phyloP scores from a whole-genome alignment of 2,797 vertebrate species.

The Stomatorhinus walkeri region DNA sequence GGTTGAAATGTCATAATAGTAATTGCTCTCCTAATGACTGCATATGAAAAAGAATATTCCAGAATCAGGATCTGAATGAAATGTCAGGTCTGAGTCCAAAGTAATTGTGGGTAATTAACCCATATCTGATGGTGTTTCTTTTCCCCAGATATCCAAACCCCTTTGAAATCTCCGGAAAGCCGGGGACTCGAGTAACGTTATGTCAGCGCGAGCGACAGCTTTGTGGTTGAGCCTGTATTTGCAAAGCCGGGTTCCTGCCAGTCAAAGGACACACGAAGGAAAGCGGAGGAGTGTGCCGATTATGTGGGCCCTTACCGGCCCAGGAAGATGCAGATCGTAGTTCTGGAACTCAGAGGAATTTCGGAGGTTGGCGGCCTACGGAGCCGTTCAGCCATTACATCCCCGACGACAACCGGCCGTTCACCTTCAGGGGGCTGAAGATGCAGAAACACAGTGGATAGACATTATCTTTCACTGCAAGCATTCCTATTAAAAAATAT shows the following conservation, averaged over 20 bases:
- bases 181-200: neutral
- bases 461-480: neutral
- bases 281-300: neutral
- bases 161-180: neutral
- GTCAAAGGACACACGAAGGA: no score
- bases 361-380: neutral
- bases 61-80: slow-evolving; percentile 7
- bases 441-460: neutral
- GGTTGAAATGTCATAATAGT: slow-evolving; percentile 3
- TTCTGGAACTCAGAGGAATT: neutral
- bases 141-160: neutral
- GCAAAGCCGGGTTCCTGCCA: neutral
- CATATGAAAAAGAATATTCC: neutral
- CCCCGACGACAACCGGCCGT: neutral
- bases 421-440: neutral
- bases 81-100: slow-evolving; percentile 2
- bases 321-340: neutral
- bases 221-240: neutral
- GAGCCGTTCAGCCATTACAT: neutral
- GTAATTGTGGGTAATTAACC: slow-evolving; percentile 8
- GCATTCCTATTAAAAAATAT: neutral
- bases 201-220: neutral
- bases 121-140: neutral
- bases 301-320: neutral
- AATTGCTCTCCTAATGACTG: slow-evolving; percentile 2